Percentiles rank a stretch among this genome's conserved stretches.
Conservation (phyloP, 2,797 vertebrate genomes). For the Parotocinclus haroldoi region DNA sequence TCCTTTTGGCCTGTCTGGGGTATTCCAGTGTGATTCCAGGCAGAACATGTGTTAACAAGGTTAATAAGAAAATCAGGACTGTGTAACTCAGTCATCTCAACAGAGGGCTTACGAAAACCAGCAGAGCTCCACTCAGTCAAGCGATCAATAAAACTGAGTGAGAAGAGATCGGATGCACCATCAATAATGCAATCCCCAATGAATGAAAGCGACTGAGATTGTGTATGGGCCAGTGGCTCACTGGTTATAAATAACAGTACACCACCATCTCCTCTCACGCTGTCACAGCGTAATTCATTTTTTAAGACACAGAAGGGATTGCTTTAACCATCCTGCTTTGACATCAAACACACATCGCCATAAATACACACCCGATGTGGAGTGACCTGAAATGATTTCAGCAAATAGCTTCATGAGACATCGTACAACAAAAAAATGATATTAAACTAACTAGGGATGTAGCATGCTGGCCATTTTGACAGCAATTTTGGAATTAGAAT, state of each 20-base stretch:
- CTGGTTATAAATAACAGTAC: slow-evolving; percentile 41
- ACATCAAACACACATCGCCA: slow-evolving; percentile 3
- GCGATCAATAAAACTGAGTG: slow-evolving; percentile 75
- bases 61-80: slow-evolving; percentile 71
- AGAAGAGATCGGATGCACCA: slow-evolving; percentile 57
- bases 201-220: slow-evolving; percentile 16
- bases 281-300: slow-evolving; percentile 12
- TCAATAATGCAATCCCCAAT: slow-evolving; percentile 60
- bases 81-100: slow-evolving; percentile 56
- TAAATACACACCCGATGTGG: background rate
- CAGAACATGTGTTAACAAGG: slow-evolving; percentile 58
- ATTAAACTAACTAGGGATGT: no score
- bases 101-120: slow-evolving; percentile 37
- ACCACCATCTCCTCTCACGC: slow-evolving; percentile 21
- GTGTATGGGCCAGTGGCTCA: slow-evolving; percentile 35
- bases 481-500: no score
- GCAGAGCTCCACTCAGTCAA: slow-evolving; percentile 67
- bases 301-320: slow-evolving; percentile 23
- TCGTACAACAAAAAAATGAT: no score
- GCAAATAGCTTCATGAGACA: no score
- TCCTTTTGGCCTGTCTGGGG: slow-evolving; percentile 41
- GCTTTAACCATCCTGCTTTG: slow-evolving; percentile 18
- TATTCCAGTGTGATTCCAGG: slow-evolving; percentile 41
- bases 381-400: no score
- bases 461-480: no score